Evolutionary conservation across 2,888 invertebrate species (phyloP).

Genomic region (Anaspis maculata): DNA sequence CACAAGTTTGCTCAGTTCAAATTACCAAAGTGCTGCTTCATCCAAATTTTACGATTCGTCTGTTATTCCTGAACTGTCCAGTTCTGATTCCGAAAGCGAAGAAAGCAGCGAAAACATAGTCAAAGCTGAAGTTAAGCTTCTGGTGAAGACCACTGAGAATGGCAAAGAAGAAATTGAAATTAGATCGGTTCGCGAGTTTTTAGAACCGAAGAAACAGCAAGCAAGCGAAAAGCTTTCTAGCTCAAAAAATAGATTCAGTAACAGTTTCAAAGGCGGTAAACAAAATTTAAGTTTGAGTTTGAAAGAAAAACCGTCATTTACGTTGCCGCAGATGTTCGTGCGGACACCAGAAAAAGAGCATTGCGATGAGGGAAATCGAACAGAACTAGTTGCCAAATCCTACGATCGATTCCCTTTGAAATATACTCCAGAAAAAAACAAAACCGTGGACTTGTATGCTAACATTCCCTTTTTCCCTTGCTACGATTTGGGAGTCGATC

Average conservation of each 20-base stretch:
- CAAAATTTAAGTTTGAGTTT: conserved; percentile 6
- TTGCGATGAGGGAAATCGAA: conserved; percentile 26
- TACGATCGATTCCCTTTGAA: too few species aligned
- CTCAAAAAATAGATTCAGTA: conserved; percentile 21
- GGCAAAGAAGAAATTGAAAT: conserved; percentile 47
- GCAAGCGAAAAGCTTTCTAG: conserved; percentile 3
- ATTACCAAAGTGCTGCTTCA: too few species aligned
- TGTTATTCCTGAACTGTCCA: conserved; percentile 1
- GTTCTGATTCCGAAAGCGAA: conserved; percentile 8
- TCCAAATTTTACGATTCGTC: conserved; percentile 7
- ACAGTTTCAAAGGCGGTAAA: conserved; percentile 21
- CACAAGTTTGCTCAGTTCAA: conserved; percentile 27
- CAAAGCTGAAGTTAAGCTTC: conserved; percentile 46
- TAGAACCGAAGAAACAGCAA: conserved; percentile 18
- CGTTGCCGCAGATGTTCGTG: conserved; percentile 35
- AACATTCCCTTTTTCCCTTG: conserved; percentile 38
- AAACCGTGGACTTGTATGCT: conserved; percentile 31
- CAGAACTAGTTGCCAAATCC: conserved; percentile 32
- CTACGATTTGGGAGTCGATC: conserved; percentile 22
- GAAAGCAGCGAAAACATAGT: conserved; percentile 30
- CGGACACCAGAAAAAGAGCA: conserved; percentile 28
- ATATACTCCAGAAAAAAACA: conserved; percentile 19
- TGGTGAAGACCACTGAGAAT: conserved; percentile 44
- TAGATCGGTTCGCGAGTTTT: conserved; percentile 39
- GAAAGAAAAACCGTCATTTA: conserved; percentile 29